phyloP scores from a whole-genome alignment of 2,113 vertebrate species.

The Crotalus horridus region DNA sequence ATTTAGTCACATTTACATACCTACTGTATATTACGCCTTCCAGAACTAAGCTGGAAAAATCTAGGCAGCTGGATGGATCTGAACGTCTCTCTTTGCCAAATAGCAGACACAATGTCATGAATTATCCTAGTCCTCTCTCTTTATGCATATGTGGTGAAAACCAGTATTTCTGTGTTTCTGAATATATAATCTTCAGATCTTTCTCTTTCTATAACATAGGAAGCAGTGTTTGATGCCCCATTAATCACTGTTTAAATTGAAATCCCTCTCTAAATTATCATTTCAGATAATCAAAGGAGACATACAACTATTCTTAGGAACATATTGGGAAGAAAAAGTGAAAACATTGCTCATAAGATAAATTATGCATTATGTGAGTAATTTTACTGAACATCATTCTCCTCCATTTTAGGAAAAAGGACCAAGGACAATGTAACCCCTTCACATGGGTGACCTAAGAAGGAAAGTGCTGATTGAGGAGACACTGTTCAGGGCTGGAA shows the following conservation, averaged over 20 bases:
- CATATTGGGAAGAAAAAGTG: not conserved
- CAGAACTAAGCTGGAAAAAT: not conserved
- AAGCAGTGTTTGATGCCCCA: not conserved
- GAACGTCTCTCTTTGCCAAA: not conserved
- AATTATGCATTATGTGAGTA: not conserved
- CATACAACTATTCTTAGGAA: not conserved
- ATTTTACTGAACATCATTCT: not conserved
- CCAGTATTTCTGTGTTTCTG: not conserved
- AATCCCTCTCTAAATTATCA: not conserved
- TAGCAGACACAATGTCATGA: not conserved
- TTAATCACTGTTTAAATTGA: not conserved
- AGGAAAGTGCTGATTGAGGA: not conserved
- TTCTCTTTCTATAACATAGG: not conserved
- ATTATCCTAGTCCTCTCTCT: not conserved
- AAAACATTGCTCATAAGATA: not conserved
- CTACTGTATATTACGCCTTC: not conserved
- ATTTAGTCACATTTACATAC: not conserved
- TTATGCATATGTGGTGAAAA: not conserved
- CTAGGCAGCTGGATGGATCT: not conserved
- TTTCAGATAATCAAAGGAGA: not conserved
- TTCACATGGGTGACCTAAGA: not conserved
- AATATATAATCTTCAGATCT: not conserved
- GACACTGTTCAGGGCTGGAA: not conserved
- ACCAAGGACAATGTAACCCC: not conserved
- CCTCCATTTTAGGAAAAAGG: not conserved